phyloP scores from a whole-genome alignment of 1,140 invertebrate genomes.

The Euwallacea fornicatus region DNA sequence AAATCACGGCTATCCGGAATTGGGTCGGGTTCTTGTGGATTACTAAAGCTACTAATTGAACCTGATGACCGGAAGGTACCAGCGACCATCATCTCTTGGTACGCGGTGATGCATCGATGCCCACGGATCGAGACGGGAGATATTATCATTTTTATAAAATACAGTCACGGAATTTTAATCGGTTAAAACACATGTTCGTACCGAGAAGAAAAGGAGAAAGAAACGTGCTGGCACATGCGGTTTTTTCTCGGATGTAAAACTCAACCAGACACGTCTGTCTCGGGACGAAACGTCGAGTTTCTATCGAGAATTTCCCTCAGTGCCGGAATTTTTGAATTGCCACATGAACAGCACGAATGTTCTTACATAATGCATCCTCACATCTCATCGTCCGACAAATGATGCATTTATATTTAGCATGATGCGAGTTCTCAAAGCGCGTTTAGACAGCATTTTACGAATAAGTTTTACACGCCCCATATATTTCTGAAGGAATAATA shows the following conservation, averaged over 20 bases:
- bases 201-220: slow-evolving; percentile 6
- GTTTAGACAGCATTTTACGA: too few species aligned
- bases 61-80: slow-evolving; percentile 28
- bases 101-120: slow-evolving; percentile 22
- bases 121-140: slow-evolving; percentile 19
- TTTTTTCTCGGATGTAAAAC: not conserved
- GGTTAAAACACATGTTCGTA: slow-evolving; percentile 26
- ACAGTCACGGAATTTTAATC: slow-evolving; percentile 36
- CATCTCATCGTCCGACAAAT: too few species aligned
- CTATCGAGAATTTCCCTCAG: too few species aligned
- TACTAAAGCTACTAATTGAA: slow-evolving; percentile 27
- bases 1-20: slow-evolving; percentile 16
- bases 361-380: not conserved
- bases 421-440: too few species aligned
- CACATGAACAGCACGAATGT: not conserved
- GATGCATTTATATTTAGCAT: too few species aligned
- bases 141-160: slow-evolving; percentile 36
- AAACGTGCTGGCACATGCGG: not conserved
- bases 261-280: too few species aligned
- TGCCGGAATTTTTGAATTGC: too few species aligned
- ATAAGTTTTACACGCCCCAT: too few species aligned
- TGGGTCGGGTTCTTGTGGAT: slow-evolving; percentile 20
- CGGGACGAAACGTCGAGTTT: too few species aligned
- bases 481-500: too few species aligned
- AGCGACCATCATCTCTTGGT: slow-evolving; percentile 1